Evolutionary conservation across 2,888 invertebrate species (phyloP).

Genomic region (Mimachlamys varia): DNA sequence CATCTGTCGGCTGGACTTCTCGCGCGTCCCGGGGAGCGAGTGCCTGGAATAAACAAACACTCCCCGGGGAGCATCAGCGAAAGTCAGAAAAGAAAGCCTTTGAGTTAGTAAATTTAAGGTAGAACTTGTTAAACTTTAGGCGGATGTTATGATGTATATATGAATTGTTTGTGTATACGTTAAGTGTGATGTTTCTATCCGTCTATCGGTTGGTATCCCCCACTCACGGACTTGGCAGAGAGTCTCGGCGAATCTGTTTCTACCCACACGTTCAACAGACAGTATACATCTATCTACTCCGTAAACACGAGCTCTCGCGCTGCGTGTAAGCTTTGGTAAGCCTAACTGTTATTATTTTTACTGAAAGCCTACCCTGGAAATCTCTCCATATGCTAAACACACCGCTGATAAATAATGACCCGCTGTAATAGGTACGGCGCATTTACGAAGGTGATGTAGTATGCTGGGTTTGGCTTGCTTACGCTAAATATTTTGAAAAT

Average conservation of each 20-base stretch:
- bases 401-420: slow-evolving; percentile 1
- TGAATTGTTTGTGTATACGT: background rate
- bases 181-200: background rate
- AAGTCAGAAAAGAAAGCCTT: slow-evolving; percentile 2
- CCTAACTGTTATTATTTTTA: slow-evolving; percentile 14
- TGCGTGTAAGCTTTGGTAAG: slow-evolving; percentile 31
- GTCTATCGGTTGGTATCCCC: background rate
- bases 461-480: slow-evolving; percentile 26
- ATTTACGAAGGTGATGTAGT: slow-evolving; percentile 22
- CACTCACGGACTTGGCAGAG: background rate
- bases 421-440: background rate
- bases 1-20: background rate
- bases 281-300: background rate
- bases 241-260: background rate
- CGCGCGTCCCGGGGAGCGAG: background rate
- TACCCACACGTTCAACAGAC: background rate
- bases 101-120: background rate
- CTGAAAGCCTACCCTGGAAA: slow-evolving; percentile 31
- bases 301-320: slow-evolving; percentile 17
- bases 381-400: slow-evolving; percentile 31
- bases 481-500: slow-evolving; percentile 28
- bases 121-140: slow-evolving; percentile 16
- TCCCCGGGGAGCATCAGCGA: background rate
- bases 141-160: slow-evolving; percentile 25
- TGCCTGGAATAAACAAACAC: background rate